Conservation (phyloP, 2,113 vertebrate species). For the Leucosticte australis region DNA sequence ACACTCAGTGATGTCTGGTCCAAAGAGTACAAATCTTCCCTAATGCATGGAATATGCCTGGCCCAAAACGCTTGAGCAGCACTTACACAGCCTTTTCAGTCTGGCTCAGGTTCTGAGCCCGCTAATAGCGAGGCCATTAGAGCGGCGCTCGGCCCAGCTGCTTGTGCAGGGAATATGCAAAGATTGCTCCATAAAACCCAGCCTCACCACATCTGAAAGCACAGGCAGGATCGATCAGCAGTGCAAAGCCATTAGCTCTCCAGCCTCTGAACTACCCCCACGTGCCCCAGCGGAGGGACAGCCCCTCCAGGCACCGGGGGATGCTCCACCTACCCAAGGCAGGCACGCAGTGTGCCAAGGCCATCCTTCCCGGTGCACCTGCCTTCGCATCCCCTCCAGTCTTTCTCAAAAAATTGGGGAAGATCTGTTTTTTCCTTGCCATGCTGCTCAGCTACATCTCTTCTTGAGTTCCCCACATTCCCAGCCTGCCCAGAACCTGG, state of each 20-base stretch:
- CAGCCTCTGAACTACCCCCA: background rate
- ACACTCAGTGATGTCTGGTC: constrained; percentile 48
- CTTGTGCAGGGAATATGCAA: constrained; percentile 42
- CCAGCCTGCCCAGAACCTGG: background rate
- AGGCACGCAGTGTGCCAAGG: background rate
- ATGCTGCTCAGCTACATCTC: background rate
- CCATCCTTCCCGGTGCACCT: fast-evolving
- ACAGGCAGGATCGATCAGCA: constrained; percentile 17
- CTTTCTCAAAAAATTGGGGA: background rate
- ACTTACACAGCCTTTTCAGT: constrained; percentile 17
- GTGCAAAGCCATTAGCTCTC: constrained; percentile 26
- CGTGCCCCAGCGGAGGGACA: fast-evolving
- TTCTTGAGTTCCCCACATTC: background rate
- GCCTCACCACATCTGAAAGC: constrained; percentile 37
- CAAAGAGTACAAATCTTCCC: constrained; percentile 36
- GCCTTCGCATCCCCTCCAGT: fast-evolving
- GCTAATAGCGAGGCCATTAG: constrained; percentile 41
- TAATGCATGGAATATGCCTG: constrained; percentile 24
- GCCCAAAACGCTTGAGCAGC: constrained; percentile 10
- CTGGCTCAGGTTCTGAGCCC: constrained; percentile 13
- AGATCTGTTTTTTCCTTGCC: background rate
- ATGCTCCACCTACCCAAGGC: background rate
- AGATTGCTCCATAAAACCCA: constrained; percentile 27
- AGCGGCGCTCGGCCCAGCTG: background rate
- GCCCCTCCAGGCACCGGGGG: background rate